Evolutionary conservation across 1,140 invertebrate genomes (phyloP).

Genomic region (Heterodera carotae): DNA sequence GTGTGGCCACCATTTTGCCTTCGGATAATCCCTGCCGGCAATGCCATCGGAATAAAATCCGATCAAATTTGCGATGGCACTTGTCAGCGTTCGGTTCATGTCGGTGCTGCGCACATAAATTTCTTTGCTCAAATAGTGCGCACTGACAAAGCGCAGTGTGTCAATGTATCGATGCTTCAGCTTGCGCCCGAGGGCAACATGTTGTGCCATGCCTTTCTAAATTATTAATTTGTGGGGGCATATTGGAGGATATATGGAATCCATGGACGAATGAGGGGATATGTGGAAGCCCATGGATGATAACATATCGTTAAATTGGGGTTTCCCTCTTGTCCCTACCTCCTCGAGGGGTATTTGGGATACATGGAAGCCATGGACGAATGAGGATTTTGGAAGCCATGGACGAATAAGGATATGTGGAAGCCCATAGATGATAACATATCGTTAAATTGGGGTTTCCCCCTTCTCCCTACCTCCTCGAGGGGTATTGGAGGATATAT

Average conservation of each 20-base stretch:
- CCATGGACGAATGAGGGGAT: no score
- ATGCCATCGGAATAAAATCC: slow-evolving; percentile 36
- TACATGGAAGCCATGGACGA: no score
- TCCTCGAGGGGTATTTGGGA: no score
- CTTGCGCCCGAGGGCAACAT: slow-evolving; percentile 41
- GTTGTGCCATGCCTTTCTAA: slow-evolving; percentile 44
- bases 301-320: no score
- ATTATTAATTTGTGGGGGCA: not conserved
- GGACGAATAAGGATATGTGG: no score
- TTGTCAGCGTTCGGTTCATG: slow-evolving; percentile 42
- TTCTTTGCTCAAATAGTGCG: slow-evolving; percentile 31
- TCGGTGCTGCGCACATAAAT: slow-evolving; percentile 43
- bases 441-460: no score
- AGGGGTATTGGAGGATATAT: no score
- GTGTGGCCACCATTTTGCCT: slow-evolving; percentile 15
- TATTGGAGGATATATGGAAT: not conserved
- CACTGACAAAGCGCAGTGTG: slow-evolving; percentile 27
- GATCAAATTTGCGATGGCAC: slow-evolving; percentile 45
- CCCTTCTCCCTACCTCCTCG: no score
- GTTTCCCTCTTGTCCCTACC: no score
- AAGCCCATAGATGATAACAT: no score
- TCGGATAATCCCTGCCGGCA: slow-evolving; percentile 37
- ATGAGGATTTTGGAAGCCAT: no score
- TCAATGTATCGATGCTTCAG: slow-evolving; percentile 40
- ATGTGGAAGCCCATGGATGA: no score